Evolutionary conservation across 1,140 invertebrate genomes (phyloP).

Genomic region (Oppia nitens): DNA sequence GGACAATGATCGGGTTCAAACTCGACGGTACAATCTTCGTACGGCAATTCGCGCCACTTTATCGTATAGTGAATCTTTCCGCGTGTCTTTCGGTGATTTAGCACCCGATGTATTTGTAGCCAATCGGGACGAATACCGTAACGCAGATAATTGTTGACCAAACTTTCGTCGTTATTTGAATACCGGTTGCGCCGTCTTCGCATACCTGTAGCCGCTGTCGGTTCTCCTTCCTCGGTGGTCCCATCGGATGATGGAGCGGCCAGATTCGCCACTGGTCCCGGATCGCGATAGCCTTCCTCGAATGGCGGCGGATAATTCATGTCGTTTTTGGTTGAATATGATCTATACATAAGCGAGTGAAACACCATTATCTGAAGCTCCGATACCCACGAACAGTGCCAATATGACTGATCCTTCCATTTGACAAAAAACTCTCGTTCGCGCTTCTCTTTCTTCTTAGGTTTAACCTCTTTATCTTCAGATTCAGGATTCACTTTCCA

Average conservation of each 20-base stretch:
- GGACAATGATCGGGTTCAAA: slow-evolving; percentile 35
- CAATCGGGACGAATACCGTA: slow-evolving; percentile 97
- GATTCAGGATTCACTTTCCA: slow-evolving; percentile 30
- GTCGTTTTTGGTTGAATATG: slow-evolving; percentile 88
- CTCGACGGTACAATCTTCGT: slow-evolving; percentile 96
- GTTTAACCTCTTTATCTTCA: background rate
- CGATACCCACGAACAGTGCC: slow-evolving; percentile 94
- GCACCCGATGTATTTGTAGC: slow-evolving; percentile 81
- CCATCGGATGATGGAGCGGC: slow-evolving; percentile 2
- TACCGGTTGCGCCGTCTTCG: slow-evolving; percentile 13
- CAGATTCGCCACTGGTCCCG: background rate
- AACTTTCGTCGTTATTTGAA: slow-evolving; percentile 21
- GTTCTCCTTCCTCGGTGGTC: slow-evolving; percentile 12
- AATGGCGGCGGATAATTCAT: slow-evolving; percentile 95
- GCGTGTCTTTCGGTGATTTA: slow-evolving; percentile 53
- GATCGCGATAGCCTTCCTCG: slow-evolving; percentile 40
- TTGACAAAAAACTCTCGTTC: slow-evolving; percentile 92
- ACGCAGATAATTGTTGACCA: slow-evolving; percentile 33
- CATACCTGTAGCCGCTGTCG: slow-evolving; percentile 13
- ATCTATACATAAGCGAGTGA: slow-evolving; percentile 81
- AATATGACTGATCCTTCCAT: slow-evolving; percentile 91
- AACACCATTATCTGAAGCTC: slow-evolving; percentile 91
- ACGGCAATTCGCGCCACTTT: slow-evolving; percentile 94
- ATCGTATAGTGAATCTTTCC: slow-evolving; percentile 80
- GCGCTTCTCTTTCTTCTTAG: slow-evolving; percentile 28